phyloP scores from a whole-genome alignment of 2,113 vertebrate genomes.

The Zootoca vivipara region DNA sequence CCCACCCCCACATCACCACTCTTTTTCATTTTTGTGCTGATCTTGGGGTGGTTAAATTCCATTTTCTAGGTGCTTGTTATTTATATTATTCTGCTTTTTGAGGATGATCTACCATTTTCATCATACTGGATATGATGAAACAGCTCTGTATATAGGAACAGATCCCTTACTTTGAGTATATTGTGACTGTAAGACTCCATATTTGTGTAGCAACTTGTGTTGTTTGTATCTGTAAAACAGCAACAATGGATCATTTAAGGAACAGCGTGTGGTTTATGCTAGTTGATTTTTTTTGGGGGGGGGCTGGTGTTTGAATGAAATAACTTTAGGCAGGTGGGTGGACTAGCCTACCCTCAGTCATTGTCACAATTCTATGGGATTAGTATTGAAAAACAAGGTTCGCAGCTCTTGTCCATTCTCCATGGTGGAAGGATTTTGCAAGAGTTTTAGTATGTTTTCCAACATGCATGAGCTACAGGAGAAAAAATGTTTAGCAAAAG shows the following conservation, averaged over 20 bases:
- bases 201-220: background rate
- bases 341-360: background rate
- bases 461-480: background rate
- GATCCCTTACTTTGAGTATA: background rate
- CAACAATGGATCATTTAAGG: background rate
- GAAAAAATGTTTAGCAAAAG: conserved; percentile 28
- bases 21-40: background rate
- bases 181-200: background rate
- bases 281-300: background rate
- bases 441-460: conserved; percentile 14
- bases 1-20: too few relatives aligned
- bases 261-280: background rate
- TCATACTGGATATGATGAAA: background rate
- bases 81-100: background rate
- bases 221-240: background rate
- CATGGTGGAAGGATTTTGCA: conserved; percentile 15
- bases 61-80: background rate
- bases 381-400: background rate
- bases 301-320: background rate
- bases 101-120: background rate
- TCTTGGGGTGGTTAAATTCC: background rate
- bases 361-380: background rate
- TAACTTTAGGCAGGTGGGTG: background rate
- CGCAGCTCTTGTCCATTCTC: background rate
- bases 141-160: background rate